Evolutionary conservation across 2,113 vertebrate species (phyloP), one percentile per base, ranked within the genome.

Genomic region (Strigops habroptila): DNA sequence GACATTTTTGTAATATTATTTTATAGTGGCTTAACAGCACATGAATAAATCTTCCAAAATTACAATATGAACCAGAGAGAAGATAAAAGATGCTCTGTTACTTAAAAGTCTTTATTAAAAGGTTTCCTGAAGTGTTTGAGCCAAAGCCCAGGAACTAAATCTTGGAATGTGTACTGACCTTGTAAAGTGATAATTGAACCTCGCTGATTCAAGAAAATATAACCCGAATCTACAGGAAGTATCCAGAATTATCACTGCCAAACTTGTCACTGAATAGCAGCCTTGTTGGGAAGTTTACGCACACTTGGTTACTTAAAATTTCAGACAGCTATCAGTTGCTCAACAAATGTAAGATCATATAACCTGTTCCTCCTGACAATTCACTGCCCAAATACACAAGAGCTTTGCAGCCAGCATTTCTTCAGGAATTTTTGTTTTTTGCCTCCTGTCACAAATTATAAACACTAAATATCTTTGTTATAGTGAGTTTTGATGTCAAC

Each of bases 391-490:
- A 87, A 92, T 85, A 74, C 62, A 60, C 48, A 83, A 92, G 70
- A 84, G 35, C 44, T 93, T 91, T 95, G 57, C 24, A 76, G 46
- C 7, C 62, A 93, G 28, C 80, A 59, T 68, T 49, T 93, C 15
- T 55, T 88, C 57, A 91, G 57, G 25, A 92, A 62, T 80, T 52
- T 93, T 80, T 51, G 55, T 43, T 94, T 89, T 67, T 18, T 85
- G 41, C 78, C 14, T 88, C n/a, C 17, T 92, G 76, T 71, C 82
- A 89, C 48, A 92, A 75, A 88, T 86, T 12, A 91, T 95, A 85
- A 86, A 78, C 41, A 39, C 15, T 59, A 95, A 89, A 39, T 33
- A 60, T 76, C 75, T 95, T 96, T 96, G 52, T 83, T 86, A 19
- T 22, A 82, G 35, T 37, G 64, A 77, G 39, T 52, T 95, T 46